A percentile compares a stretch with the other conserved stretches of the same genome.
Evolutionary conservation across 1,140 invertebrate genomes (phyloP).

Genomic region (Panagrolaimus sp.): DNA sequence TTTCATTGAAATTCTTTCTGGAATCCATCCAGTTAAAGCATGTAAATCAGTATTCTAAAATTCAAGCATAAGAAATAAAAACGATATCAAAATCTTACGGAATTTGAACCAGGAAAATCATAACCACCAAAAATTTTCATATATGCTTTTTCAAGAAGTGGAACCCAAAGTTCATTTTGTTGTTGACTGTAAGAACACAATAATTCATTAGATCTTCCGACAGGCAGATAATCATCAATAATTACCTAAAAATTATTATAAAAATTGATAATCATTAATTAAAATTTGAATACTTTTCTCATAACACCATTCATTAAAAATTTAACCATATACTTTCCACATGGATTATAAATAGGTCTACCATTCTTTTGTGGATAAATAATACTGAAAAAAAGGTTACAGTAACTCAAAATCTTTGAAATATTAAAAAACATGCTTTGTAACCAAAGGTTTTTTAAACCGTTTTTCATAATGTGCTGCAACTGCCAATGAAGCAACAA

Average conservation of each 20-base stretch:
- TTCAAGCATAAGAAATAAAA: conserved; percentile 63
- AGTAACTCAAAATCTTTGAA: conserved; percentile 21
- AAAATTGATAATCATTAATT: too few relatives aligned
- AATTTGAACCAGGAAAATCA: conserved; percentile 95
- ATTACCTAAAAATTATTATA: conserved; percentile 64
- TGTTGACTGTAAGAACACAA: conserved; percentile 81
- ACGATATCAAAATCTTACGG: conserved; percentile 67
- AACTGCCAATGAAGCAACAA: conserved; percentile 90
- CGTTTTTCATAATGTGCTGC: conserved; percentile 83
- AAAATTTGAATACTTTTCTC: conserved; percentile 63
- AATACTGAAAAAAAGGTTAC: conserved; percentile 67
- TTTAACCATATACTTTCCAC: conserved; percentile 95
- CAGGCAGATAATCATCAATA: conserved; percentile 85
- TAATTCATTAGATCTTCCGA: conserved; percentile 72
- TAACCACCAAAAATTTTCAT: conserved; percentile 84
- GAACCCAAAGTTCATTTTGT: conserved; percentile 85
- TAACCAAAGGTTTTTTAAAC: conserved; percentile 81
- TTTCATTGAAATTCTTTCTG: conserved; percentile 72
- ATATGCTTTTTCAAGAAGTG: conserved; percentile 89
- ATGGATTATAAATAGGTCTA: conserved; percentile 82
- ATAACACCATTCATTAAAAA: conserved; percentile 84
- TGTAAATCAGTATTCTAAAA: conserved; percentile 87
- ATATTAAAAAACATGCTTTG: conserved; percentile 62
- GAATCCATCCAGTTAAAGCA: conserved; percentile 93
- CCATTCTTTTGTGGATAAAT: conserved; percentile 84